These are phyloP conservation scores for Mycalesis mineus DNA, from an alignment of 2,888 invertebrate genomes.

Conservation along the genomic window DNA sequence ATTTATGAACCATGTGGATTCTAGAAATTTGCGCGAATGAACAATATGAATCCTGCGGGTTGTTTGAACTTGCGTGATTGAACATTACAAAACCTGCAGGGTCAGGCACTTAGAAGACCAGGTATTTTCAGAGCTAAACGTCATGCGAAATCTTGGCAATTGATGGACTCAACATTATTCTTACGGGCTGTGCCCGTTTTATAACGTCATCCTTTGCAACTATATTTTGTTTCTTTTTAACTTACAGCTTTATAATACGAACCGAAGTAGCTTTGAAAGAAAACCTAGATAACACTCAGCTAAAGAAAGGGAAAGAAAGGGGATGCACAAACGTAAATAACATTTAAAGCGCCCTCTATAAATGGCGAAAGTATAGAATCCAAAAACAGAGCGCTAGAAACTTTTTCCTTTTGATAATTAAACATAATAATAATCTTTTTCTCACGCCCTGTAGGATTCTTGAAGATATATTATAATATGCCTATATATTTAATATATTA, in stretches of 20 bases:
- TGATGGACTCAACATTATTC: too few relatives aligned
- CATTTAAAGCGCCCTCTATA: conserved; percentile 29
- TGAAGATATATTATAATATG: not conserved
- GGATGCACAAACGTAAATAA: conserved; percentile 29
- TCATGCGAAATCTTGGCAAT: too few relatives aligned
- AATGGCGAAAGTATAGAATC: conserved; percentile 23
- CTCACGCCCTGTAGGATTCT: conserved; percentile 21
- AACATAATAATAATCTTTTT: not conserved
- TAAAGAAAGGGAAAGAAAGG: conserved; percentile 25
- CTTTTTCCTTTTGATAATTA: not conserved
- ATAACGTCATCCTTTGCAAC: not conserved
- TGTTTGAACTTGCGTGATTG: too few relatives aligned
- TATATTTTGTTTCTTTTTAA: not conserved
- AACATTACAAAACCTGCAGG: too few relatives aligned
- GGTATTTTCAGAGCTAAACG: too few relatives aligned
- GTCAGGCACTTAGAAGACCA: too few relatives aligned
- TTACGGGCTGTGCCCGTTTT: too few relatives aligned
- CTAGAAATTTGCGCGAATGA: too few relatives aligned
- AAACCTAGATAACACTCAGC: conserved; percentile 25
- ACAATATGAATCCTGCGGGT: too few relatives aligned
- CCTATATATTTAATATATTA: not conserved
- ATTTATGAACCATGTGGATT: too few relatives aligned
- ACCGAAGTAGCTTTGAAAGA: conserved; percentile 5
- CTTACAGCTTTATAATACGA: conserved; percentile 5
- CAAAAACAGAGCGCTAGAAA: conserved; percentile 27